phyloP scores from a whole-genome alignment of 2,113 vertebrate genomes.

The Stigmatopora nigra region DNA sequence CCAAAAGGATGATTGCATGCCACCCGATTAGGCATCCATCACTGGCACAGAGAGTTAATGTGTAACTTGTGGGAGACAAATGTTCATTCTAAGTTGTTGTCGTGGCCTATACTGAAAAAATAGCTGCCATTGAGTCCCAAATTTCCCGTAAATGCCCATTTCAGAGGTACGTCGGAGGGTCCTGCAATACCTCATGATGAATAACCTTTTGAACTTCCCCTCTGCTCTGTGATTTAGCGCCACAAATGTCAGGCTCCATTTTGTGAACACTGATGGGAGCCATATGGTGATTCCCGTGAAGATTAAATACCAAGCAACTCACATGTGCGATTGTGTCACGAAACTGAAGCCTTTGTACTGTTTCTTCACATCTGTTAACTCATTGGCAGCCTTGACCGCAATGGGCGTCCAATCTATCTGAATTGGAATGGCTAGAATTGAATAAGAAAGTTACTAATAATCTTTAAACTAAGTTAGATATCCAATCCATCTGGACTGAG shows the following conservation, averaged over 20 bases:
- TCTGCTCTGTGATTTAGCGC: conserved; percentile 43
- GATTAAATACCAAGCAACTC: conserved; percentile 43
- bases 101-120: neutral
- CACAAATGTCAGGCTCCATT: conserved; percentile 48
- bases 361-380: neutral
- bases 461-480: too few relatives aligned
- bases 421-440: too few relatives aligned
- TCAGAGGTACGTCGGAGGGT: neutral
- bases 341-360: conserved; percentile 3
- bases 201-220: conserved; percentile 39
- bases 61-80: neutral
- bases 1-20: too few relatives aligned
- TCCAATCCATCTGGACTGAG: too few relatives aligned
- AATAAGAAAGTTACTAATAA: too few relatives aligned
- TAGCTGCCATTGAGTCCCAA: too few relatives aligned
- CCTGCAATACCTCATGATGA: neutral
- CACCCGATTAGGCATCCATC: too few relatives aligned
- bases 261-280: conserved; percentile 57
- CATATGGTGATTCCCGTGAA: conserved; percentile 55
- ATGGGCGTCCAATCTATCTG: too few relatives aligned
- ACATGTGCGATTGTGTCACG: conserved; percentile 3
- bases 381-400: too few relatives aligned
- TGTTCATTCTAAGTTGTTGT: neutral
- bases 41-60: neutral
- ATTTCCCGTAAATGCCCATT: neutral